phyloP scores from a whole-genome alignment of 2,888 invertebrate species.

The Eubasilissa splendida region DNA sequence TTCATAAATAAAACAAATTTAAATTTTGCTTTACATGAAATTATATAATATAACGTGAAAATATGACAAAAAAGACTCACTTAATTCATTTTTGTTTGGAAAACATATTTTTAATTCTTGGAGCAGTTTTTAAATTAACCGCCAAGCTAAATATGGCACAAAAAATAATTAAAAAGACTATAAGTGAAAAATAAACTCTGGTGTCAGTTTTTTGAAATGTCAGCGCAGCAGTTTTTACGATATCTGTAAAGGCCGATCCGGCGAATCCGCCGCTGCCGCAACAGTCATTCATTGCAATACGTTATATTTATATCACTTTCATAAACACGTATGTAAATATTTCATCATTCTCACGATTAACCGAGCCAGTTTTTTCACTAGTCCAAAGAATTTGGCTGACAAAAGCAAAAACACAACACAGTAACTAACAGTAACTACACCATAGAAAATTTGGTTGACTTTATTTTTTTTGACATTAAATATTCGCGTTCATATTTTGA shows the following conservation, averaged over 20 bases:
- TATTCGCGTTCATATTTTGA: too few species aligned
- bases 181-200: constrained; percentile 4
- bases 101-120: background rate
- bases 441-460: background rate
- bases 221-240: constrained; percentile 34
- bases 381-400: background rate
- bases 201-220: constrained; percentile 31
- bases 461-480: too few species aligned
- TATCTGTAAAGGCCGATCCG: constrained; percentile 44
- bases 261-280: constrained; percentile 42
- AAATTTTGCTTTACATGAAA: too few species aligned
- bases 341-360: constrained; percentile 3
- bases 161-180: constrained; percentile 14
- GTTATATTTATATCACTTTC: background rate
- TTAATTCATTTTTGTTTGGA: constrained; percentile 9
- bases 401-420: background rate
- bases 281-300: constrained; percentile 44
- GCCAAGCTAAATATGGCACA: background rate
- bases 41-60: too few species aligned
- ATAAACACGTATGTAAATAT: constrained; percentile 2
- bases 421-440: constrained; percentile 4
- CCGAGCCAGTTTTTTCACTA: background rate
- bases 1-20: too few species aligned
- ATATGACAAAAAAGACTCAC: background rate
- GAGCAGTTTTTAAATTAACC: constrained; percentile 3